A percentile compares a stretch with the other conserved stretches of the same genome.
Conservation (phyloP, 2,113 vertebrate species). For the Platysteira castanea region DNA sequence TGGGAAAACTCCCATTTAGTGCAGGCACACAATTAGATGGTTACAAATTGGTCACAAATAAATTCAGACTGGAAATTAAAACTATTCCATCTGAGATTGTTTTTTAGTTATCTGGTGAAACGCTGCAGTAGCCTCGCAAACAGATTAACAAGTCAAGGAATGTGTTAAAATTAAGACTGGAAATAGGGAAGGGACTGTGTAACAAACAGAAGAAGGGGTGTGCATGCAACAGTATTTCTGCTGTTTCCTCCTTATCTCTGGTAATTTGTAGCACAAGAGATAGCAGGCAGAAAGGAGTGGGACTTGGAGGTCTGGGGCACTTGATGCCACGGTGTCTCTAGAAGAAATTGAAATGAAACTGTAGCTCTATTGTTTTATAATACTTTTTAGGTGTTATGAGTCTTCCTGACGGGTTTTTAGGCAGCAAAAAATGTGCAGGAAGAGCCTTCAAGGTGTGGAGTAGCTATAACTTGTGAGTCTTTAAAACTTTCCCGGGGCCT, state of each 20-base stretch:
- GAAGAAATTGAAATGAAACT: background rate
- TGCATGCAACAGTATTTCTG: background rate
- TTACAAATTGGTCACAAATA: constrained; percentile 60
- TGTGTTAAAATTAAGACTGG: background rate
- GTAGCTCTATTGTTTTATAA: background rate
- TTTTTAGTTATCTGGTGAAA: background rate
- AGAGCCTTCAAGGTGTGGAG: background rate
- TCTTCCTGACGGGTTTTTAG: background rate
- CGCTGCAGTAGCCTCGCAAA: background rate
- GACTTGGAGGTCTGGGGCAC: background rate
- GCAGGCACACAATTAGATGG: constrained; percentile 37
- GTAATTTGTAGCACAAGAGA: background rate
- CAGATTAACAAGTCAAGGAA: constrained; percentile 10
- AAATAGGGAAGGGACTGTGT: background rate
- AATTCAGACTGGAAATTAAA: constrained; percentile 66
- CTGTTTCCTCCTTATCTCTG: background rate
- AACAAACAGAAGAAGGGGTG: background rate
- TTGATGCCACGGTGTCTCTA: rapidly evolving
- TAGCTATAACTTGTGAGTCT: background rate
- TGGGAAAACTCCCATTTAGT: constrained; percentile 45
- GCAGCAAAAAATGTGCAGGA: background rate
- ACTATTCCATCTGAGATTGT: constrained; percentile 34
- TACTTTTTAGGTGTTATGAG: background rate
- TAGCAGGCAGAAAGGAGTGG: background rate
- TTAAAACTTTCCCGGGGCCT: background rate